Evolutionary conservation across 2,888 invertebrate species (phyloP).

Genomic region (Trichopoda pennipes): DNA sequence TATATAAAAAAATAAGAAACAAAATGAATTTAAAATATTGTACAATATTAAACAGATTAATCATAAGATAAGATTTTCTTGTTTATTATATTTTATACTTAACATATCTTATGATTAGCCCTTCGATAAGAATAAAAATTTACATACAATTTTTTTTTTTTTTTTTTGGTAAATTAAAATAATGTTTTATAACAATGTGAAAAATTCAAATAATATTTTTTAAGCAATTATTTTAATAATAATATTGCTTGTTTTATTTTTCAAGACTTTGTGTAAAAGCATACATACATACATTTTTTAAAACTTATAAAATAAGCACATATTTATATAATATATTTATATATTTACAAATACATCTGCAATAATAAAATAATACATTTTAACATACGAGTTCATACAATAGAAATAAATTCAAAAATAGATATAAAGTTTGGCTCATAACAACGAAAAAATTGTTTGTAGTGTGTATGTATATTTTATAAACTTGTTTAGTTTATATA

Average conservation of each 20-base stretch:
- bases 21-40: conserved; percentile 65
- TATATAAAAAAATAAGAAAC: conserved; percentile 65
- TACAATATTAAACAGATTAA: conserved; percentile 27
- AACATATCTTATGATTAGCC: conserved; percentile 24
- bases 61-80: conserved; percentile 13
- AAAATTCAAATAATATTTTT: conserved; percentile 43
- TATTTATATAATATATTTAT: conserved; percentile 37
- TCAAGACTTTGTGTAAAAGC: neutral
- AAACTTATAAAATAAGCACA: neutral
- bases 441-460: conserved; percentile 1
- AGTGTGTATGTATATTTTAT: conserved; percentile 20
- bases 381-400: conserved; percentile 12
- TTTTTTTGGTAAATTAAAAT: neutral
- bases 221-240: neutral
- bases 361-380: conserved; percentile 25
- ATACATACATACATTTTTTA: neutral
- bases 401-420: conserved; percentile 1
- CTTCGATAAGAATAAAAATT: neutral
- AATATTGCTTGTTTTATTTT: neutral
- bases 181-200: conserved; percentile 18
- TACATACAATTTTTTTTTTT: no score
- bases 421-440: neutral
- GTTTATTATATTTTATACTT: neutral
- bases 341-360: neutral
- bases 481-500: conserved; percentile 51